These are phyloP conservation scores for Micropterix aruncella DNA, from an alignment of 2,888 invertebrate genomes.

Conservation along the genomic window DNA sequence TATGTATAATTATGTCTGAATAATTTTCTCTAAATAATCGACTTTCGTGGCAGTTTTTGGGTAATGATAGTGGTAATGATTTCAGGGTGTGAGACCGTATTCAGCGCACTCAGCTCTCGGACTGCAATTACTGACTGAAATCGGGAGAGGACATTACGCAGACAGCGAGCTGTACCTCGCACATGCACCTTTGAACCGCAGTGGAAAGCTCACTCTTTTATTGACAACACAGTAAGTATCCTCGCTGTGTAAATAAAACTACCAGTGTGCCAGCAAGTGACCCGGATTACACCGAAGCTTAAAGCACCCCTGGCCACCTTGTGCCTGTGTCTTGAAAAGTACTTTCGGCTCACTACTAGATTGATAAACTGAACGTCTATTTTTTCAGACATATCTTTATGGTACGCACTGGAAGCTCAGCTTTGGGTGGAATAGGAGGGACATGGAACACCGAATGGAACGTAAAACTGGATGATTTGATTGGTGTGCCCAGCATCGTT, in stretches of 20 bases:
- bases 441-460: conserved; percentile 68
- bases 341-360: too few species aligned
- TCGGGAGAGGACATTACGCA: conserved; percentile 50
- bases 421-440: conserved; percentile 29
- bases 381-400: conserved; percentile 53
- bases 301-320: too few species aligned
- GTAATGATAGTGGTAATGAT: too few species aligned
- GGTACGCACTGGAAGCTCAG: conserved; percentile 49
- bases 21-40: too few species aligned
- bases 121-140: conserved; percentile 43
- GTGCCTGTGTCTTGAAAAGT: too few species aligned
- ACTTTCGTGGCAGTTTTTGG: too few species aligned
- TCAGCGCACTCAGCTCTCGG: conserved; percentile 60
- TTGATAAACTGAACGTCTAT: neutral
- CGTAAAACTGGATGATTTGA: conserved; percentile 54
- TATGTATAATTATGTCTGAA: too few species aligned
- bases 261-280: too few species aligned
- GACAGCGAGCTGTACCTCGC: conserved; percentile 57
- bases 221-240: conserved; percentile 50
- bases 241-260: conserved; percentile 3
- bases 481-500: conserved; percentile 46
- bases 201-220: conserved; percentile 49
- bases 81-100: conserved; percentile 59
- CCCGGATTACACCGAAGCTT: too few species aligned
- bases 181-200: conserved; percentile 44